A percentile compares a stretch with the other conserved stretches of the same genome.
phyloP scores from a whole-genome alignment of 2,113 vertebrate genomes.

The Ptychochromis oligacanthus region DNA sequence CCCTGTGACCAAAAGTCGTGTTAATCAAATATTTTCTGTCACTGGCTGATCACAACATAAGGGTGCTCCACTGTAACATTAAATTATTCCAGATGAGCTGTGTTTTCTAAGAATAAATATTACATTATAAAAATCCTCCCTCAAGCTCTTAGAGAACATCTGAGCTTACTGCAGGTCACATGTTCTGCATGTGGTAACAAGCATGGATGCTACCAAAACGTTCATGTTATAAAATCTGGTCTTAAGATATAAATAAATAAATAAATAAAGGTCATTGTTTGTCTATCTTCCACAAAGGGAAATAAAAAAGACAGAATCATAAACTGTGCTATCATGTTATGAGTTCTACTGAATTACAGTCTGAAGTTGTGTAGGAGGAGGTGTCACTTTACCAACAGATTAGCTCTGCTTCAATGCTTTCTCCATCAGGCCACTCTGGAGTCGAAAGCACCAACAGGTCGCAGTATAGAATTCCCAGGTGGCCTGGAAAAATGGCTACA shows the following conservation, averaged over 20 bases:
- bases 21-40: not conserved
- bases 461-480: conserved; percentile 13
- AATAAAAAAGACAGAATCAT: conserved; percentile 31
- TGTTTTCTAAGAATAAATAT: not conserved
- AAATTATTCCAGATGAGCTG: not conserved
- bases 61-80: not conserved
- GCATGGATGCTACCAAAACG: not conserved
- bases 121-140: not conserved
- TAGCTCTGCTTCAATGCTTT: conserved; percentile 45
- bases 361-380: not conserved
- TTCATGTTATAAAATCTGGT: not conserved
- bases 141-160: not conserved
- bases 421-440: conserved; percentile 35
- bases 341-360: conserved; percentile 60
- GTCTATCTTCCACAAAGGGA: not conserved
- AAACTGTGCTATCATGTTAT: conserved; percentile 61
- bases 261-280: too few species aligned
- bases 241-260: too few species aligned
- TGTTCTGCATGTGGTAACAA: not conserved
- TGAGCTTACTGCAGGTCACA: not conserved
- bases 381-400: conserved; percentile 56
- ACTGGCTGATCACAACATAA: not conserved
- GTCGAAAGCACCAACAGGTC: conserved; percentile 9
- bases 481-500: conserved; percentile 21
- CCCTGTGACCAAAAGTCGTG: not conserved